Evolutionary conservation across 1,140 invertebrate species (phyloP), one percentile per base, ranked within the genome.

Genomic region (Listronotus bonariensis): DNA sequence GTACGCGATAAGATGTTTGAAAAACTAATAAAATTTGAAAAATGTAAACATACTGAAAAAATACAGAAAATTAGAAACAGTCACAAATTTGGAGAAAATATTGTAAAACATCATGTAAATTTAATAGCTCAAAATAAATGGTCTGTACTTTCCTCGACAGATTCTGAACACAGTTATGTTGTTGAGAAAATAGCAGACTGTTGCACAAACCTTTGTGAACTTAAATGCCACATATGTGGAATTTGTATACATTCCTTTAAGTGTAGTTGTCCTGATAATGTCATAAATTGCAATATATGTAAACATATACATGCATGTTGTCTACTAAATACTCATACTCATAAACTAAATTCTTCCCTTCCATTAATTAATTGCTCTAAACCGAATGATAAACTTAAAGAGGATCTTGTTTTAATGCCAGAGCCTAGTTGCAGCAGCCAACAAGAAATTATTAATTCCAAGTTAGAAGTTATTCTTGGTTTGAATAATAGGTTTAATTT

Each of bases 281-380:
- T 54, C 14, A 54, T 54, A 20, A 32, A 38, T n/a, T 54, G n/a
- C 36, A 54, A 54, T 38, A 54, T 54, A 32, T 54, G 52, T 31
- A 54, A 54, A 18, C 52, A 54, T 15, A 54, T 54, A 36, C 52
- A 54, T 54, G 14, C 26, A 54, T 54, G 14, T 26, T 26, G 20
- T 26, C 20, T 26, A 26, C 20, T 26, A 26, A 26, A 26, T 26
- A 26, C 20, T 26, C 20, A 26, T 26, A 26, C 20, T 26, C 20
- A 26, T 26, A 26, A 26, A 26, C 20, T 26, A 26, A 26, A 26
- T 26, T 26, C 20, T 3, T 26, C 20, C 20, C 20, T 26, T 26
- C 20, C 20, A 26, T 26, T 26, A 26, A 26, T 26, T 26, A 26
- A 26, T 26, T 26, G 20, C 20, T 26, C 20, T 26, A 26, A 26